Evolutionary conservation across 23 tunicate genomes (phyloP), one percentile per base, ranked within the genome.

Genomic region (Halocynthia roretzi): DNA sequence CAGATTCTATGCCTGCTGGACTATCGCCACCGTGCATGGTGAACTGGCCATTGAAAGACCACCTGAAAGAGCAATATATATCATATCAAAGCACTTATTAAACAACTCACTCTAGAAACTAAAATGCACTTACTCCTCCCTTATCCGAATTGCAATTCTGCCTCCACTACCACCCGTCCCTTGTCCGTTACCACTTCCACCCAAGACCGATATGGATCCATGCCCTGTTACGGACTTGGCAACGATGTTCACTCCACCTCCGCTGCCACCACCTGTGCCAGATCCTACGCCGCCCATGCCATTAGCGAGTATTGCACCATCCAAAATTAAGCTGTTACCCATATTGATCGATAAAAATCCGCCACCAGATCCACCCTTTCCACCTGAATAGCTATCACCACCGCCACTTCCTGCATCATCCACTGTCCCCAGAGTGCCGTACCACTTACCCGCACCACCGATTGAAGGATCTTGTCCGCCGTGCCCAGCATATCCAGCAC

Each of bases 111-210:
- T 31, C 44, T 31, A 31, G 4, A 4, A 31, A 31, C 44, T 31
- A 10, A 10, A 63, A 40, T 49, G 10, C 73, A 10, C 73, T 7
- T 69, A 76, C 80, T 56, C 61, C 61, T 76, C 44, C 61, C 50
- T 76, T 18, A 57, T 53, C 50, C 61, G 53, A 18, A 76, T 56
- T 23, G 80, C n/a, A 56, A 76, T 44, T 57, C 61, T 76, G 44
- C 80, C 80, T 7, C 80, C 80, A 18, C 80, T 76, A 14, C 80
- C 80, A 18, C 80, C 80, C 49, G 80, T 76, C 5, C 80, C 80
- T 19, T 21, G 53, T 10, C 51, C 51, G 0, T 56, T 57, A 5
- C 80, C 80, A 55, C 50, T 57, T 56, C 80, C 80, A 19, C 80
- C 80, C 11, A 51, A 17, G 0, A 53, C 80, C 10, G 80, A 76